Evolutionary conservation across 1,140 invertebrate species (phyloP).

Genomic region (Saccostrea cuccullata): DNA sequence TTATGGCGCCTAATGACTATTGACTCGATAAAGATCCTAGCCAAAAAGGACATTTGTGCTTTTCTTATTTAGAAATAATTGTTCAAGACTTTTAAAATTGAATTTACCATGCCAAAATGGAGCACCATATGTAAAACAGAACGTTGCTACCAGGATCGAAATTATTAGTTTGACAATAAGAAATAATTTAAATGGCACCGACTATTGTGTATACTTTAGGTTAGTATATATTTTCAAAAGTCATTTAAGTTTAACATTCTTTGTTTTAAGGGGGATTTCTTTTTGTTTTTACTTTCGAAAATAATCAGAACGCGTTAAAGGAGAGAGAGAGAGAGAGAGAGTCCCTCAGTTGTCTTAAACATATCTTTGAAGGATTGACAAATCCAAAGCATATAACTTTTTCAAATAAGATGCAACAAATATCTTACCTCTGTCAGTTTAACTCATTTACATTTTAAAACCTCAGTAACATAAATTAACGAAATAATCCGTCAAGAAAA

Average conservation of each 20-base stretch:
- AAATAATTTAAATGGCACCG: conserved; percentile 4
- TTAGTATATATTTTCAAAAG: neutral
- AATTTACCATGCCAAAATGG: neutral
- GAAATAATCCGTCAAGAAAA: neutral
- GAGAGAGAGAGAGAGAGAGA: neutral
- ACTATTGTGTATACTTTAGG: neutral
- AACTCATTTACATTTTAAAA: neutral
- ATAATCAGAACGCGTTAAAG: no score
- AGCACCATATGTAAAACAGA: neutral
- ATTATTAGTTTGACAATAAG: neutral
- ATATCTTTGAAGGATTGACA: neutral
- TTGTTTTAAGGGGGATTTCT: no score
- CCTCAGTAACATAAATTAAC: neutral
- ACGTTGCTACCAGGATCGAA: neutral
- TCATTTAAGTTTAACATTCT: no score
- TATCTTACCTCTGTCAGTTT: neutral
- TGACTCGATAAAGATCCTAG: neutral
- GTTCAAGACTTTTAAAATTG: conserved; percentile 5
- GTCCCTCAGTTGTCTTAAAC: neutral
- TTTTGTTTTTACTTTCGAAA: no score
- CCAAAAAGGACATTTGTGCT: neutral
- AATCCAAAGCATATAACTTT: no score
- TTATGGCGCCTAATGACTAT: neutral
- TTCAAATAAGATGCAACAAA: neutral
- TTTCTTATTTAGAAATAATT: no score